Conservation (phyloP, 2,113 vertebrate species). For the Burhinus bistriatus region DNA sequence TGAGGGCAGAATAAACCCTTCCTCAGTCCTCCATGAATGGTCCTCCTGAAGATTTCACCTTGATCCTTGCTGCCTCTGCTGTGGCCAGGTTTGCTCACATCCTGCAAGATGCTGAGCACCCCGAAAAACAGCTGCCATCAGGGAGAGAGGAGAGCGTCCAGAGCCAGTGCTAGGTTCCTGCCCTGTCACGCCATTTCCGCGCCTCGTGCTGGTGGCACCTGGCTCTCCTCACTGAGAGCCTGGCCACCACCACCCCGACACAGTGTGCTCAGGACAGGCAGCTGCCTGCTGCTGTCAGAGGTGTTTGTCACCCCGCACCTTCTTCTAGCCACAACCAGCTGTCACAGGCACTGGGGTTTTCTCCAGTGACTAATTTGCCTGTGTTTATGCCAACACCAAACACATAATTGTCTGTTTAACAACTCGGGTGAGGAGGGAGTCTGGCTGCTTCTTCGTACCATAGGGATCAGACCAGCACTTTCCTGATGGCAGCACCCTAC, state of each 20-base stretch:
- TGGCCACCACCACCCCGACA: rapidly evolving
- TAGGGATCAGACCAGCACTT: background rate
- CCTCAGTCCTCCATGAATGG: background rate
- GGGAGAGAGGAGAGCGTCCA: background rate
- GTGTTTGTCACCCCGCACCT: background rate
- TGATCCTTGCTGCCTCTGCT: background rate
- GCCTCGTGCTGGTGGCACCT: background rate
- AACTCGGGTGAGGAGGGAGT: background rate
- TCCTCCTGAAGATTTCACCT: background rate
- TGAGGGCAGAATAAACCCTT: background rate
- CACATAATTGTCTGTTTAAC: background rate
- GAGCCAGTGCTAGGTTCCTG: background rate
- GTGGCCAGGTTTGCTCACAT: background rate
- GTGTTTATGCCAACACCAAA: constrained; percentile 1
- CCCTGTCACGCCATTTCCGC: background rate
- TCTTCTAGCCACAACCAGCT: background rate
- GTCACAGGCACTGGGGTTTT: background rate
- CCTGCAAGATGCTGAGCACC: background rate
- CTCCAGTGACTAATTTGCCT: constrained; percentile 40
- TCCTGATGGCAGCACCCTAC: background rate
- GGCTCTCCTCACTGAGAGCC: background rate
- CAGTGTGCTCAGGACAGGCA: background rate
- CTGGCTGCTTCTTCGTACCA: background rate
- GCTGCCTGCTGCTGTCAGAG: background rate
- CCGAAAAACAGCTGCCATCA: background rate